phyloP scores from a whole-genome alignment of 1,140 invertebrate genomes.

The Cydia fagiglandana region DNA sequence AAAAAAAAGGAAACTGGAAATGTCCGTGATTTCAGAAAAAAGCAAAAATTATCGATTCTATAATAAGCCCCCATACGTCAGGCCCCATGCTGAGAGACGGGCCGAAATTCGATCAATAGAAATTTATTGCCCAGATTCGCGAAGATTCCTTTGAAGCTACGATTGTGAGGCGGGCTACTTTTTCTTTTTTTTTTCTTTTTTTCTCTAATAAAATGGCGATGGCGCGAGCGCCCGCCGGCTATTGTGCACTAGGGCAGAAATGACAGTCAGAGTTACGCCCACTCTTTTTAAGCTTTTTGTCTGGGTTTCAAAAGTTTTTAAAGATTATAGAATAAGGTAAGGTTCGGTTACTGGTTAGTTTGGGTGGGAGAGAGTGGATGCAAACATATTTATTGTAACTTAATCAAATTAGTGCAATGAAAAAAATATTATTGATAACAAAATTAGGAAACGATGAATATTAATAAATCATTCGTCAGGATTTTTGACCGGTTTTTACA shows the following conservation, averaged over 20 bases:
- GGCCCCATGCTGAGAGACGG: constrained; percentile 50
- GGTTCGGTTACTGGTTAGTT: constrained; percentile 40
- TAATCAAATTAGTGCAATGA: neutral
- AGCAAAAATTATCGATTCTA: constrained; percentile 62
- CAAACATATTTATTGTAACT: constrained; percentile 30
- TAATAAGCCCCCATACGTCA: constrained; percentile 76
- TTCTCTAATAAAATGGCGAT: constrained; percentile 57
- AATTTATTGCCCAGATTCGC: constrained; percentile 78
- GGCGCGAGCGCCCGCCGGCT: constrained; percentile 61
- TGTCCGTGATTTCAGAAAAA: constrained; percentile 38
- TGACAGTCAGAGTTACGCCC: constrained; percentile 76
- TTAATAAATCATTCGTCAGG: too few relatives aligned
- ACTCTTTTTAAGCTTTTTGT: constrained; percentile 75
- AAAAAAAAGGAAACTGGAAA: constrained; percentile 14
- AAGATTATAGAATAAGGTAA: constrained; percentile 63
- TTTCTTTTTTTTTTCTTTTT: constrained; percentile 39
- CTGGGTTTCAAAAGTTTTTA: constrained; percentile 70
- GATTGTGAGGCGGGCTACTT: constrained; percentile 59
- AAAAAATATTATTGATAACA: neutral
- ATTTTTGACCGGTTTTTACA: too few relatives aligned
- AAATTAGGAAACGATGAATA: neutral
- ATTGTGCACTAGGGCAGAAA: constrained; percentile 64
- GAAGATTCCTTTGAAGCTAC: constrained; percentile 67
- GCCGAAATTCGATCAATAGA: constrained; percentile 77
- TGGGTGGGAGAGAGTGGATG: constrained; percentile 33